A percentile compares a stretch with the other conserved stretches of the same genome.
Conservation (phyloP, 2,113 vertebrate species). For the Agapornis roseicollis region DNA sequence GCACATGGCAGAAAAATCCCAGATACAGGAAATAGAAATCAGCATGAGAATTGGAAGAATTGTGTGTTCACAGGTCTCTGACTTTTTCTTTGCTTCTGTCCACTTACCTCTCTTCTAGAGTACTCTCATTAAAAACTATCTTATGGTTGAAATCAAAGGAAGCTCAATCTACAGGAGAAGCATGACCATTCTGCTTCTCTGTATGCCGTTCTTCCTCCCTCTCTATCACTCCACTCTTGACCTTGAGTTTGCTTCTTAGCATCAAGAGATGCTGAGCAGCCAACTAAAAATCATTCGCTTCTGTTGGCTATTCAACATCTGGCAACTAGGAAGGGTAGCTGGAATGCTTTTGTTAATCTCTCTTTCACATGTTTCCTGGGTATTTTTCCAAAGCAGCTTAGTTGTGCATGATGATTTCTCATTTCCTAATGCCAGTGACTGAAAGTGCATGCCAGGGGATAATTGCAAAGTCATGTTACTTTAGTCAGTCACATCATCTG, state of each 20-base stretch:
- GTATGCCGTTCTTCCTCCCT: neutral
- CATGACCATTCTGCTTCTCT: neutral
- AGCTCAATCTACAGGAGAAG: neutral
- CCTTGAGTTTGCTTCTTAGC: neutral
- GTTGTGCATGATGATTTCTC: neutral
- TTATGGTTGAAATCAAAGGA: neutral
- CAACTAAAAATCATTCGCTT: conserved; percentile 1
- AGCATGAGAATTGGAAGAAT: neutral
- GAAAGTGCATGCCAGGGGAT: neutral
- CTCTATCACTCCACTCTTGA: neutral
- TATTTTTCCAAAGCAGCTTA: conserved; percentile 62
- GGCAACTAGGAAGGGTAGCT: neutral
- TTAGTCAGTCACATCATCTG: neutral
- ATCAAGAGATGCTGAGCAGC: neutral
- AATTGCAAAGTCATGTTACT: conserved; percentile 20
- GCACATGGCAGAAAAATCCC: neutral
- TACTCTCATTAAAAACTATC: neutral
- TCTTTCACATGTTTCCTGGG: conserved; percentile 33
- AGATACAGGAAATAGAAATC: neutral
- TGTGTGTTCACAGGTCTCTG: neutral
- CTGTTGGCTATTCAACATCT: conserved; percentile 16
- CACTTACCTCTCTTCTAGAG: neutral
- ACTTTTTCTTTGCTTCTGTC: neutral
- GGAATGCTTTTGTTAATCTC: conserved; percentile 20
- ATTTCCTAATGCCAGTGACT: conserved; percentile 31